Evolutionary conservation across 1,140 invertebrate genomes (phyloP), one percentile per base, ranked within the genome.

Genomic region (Lethrus apterus): DNA sequence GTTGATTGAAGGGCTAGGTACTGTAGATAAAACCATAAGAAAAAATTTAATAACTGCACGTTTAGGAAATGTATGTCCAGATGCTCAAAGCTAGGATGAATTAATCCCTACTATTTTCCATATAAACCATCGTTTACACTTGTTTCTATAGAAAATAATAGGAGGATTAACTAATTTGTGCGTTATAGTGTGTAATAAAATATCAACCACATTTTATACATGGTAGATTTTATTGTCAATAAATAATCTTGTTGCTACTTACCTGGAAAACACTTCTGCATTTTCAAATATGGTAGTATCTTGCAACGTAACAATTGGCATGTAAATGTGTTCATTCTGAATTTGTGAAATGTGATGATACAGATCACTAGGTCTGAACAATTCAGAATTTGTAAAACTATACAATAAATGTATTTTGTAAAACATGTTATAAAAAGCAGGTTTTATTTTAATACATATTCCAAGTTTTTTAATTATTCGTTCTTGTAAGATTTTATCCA

Each of bases 301-400:
- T 41, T 48, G 35, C 10, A 46, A 19, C 2, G 7, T 23, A 24
- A 17, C 19, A 19, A 46, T 11, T 11, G 53, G 53, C 44, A 49
- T 45, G n/a, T 38, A 33, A 9, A 38, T 21, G 13, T 23, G 20
- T 20, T 29, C 19, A 24, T 48, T 5, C 3, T 30, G n/a, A 3
- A 35, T 24, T 18, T 19, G 17, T 15, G 17, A 13, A 21, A 55
- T 36, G 21, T 30, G 52, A 8, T 42, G 8, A 9, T 55, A 20
- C 4, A 52, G 42, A 33, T 52, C 26, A 40, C 19, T 40, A 9
- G 36, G 4, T 11, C 4, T 20, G 7, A 21, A n/a, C 42, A 50
- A 48, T 18, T 29, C 44, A 5, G 8, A 11, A 44, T 44, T 52
- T 4, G 44, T 48, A 40, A 55, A 55, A 14, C 47, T 53, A n/a